Evolutionary conservation across 23 tunicate genomes (phyloP), one percentile per base, ranked within the genome.

Genomic region (Aplidium turbinatum): DNA sequence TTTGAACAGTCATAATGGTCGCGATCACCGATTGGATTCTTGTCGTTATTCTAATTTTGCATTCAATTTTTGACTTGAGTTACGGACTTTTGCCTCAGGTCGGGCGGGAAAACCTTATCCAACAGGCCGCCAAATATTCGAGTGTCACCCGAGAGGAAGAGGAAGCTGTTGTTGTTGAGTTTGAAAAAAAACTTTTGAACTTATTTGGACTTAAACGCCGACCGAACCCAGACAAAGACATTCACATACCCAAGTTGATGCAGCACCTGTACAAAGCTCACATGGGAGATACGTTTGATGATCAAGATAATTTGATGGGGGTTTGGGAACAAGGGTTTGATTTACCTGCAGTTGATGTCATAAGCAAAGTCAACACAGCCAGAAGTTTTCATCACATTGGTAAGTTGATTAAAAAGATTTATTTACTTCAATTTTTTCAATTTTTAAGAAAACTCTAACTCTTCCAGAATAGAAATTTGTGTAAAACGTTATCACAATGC

Each of bases 191-290:
- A 27, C 50, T 91, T 24, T 57, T 91, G 34, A 72, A 91, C 4
- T 73, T 91, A 86, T 84, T 91, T 47, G 91, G 91, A 18, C 81
- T 91, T 27, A 84, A 61, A n/a, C 74, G 81, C 16, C 68, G 91
- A 0, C 97, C 97, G 20, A 84, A 54, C 3, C 97, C 92, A 0
- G 21, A 29, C 23, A 48, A 70, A 2, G 78, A 79, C 69, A 38
- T 54, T 16, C 86, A 76, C 2, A 58, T 81, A 24, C 92, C 97
- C 0, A 58, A 84, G 20, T 70, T 91, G 5, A 91, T 91, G 97
- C 91, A 91, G 85, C 97, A 91, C 52, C 52, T 91, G 58, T 91
- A 91, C 48, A 84, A 84, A 58, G 82, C 97, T 1, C 97, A 91
- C 42, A 78, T 84, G 97, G 97, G 91, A 3, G 86, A 91, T 46